Evolutionary conservation across 2,113 vertebrate genomes (phyloP).

Genomic region (Zosterops borbonicus): DNA sequence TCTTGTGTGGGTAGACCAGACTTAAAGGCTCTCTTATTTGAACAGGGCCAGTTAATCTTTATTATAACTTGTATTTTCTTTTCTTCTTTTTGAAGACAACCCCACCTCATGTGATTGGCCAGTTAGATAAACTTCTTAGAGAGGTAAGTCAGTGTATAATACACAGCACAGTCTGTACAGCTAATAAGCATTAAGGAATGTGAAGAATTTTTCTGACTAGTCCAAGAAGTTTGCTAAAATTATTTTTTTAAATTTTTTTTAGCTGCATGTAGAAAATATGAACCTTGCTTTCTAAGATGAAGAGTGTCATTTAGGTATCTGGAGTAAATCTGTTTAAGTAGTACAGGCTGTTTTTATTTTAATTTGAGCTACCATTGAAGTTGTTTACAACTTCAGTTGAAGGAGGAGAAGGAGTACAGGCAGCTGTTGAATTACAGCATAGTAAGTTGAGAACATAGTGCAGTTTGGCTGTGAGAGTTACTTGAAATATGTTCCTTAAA

Average conservation of each 20-base stretch:
- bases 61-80: not conserved
- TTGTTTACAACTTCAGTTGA: not conserved
- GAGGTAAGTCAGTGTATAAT: slow-evolving; percentile 80
- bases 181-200: not conserved
- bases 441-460: not conserved
- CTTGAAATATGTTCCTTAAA: not conserved
- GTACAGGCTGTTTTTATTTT: not conserved
- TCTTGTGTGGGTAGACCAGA: not conserved
- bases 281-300: not conserved
- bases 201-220: not conserved
- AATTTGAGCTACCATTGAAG: not conserved
- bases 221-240: not conserved
- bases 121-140: slow-evolving; percentile 93
- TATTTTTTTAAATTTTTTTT: not conserved
- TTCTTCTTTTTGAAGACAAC: slow-evolving; percentile 81
- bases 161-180: not conserved
- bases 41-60: not conserved
- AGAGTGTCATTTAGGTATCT: not conserved
- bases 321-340: not conserved
- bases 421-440: not conserved
- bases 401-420: not conserved
- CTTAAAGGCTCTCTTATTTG: not conserved
- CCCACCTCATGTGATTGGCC: slow-evolving; percentile 94
- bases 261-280: not conserved
- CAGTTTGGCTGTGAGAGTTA: not conserved